Percentiles rank a stretch among this genome's conserved stretches.
phyloP scores from a whole-genome alignment of 2,113 vertebrate species.

The Eretmochelys imbricata region DNA sequence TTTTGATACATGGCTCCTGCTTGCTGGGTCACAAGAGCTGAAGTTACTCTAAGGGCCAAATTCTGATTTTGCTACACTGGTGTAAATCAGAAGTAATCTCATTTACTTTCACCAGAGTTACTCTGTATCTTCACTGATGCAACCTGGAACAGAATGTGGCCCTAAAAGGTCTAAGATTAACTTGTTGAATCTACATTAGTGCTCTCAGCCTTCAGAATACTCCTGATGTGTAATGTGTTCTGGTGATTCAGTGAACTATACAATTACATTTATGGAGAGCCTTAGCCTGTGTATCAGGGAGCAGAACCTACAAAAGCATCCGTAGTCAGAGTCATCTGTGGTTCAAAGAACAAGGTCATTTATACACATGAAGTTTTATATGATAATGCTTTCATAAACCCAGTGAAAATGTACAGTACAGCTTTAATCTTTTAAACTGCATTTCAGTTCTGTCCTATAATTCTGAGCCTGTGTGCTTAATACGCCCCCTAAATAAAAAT shows the following conservation, averaged over 20 bases:
- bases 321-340: background rate
- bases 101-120: constrained; percentile 3
- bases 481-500: accelerated
- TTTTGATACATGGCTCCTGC: constrained; percentile 10
- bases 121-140: background rate
- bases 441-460: accelerated
- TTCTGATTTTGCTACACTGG: background rate
- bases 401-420: background rate
- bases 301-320: background rate
- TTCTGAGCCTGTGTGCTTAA: accelerated
- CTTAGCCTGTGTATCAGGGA: background rate
- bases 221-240: constrained; percentile 35
- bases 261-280: background rate
- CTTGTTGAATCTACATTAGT: constrained; percentile 58
- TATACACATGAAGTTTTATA: accelerated
- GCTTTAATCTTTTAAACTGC: background rate
- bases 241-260: background rate
- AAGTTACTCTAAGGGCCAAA: constrained; percentile 11
- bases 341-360: accelerated
- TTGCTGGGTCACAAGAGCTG: constrained; percentile 19
- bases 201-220: constrained; percentile 32
- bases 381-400: accelerated
- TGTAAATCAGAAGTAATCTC: constrained; percentile 31
- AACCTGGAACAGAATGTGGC: constrained; percentile 15
- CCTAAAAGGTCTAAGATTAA: constrained; percentile 13